Percentiles rank a stretch among this genome's conserved stretches.
phyloP scores from a whole-genome alignment of 2,888 invertebrate genomes.

The Hecatera dysodea region DNA sequence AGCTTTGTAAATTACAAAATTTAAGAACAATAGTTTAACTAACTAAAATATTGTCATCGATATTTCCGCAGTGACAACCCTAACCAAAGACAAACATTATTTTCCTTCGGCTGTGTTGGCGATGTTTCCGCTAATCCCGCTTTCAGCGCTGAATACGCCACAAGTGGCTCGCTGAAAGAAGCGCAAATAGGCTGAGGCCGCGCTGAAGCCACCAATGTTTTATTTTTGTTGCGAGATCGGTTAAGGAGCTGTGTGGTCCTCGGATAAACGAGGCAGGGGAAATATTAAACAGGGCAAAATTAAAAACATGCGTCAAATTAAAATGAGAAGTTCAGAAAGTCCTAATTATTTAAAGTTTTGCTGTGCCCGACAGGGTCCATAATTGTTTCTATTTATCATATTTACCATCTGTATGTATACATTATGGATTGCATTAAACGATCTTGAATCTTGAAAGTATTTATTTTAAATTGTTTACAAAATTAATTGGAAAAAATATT shows the following conservation, averaged over 20 bases:
- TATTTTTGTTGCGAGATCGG: conserved; percentile 30
- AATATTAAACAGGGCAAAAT: neutral
- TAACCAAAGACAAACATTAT: conserved; percentile 61
- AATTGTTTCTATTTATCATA: no score
- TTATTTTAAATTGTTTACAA: neutral
- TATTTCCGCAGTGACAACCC: conserved; percentile 28
- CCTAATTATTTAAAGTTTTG: no score
- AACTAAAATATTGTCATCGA: conserved; percentile 15
- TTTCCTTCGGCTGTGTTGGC: conserved; percentile 36
- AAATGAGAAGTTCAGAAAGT: no score
- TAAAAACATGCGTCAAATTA: no score
- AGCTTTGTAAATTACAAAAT: no score
- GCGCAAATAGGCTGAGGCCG: conserved; percentile 54
- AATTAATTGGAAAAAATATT: neutral
- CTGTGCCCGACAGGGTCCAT: no score
- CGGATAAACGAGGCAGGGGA: neutral
- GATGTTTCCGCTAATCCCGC: conserved; percentile 62
- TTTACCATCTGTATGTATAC: no score
- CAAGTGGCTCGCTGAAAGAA: conserved; percentile 60
- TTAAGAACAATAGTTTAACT: neutral
- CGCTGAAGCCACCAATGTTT: conserved; percentile 21
- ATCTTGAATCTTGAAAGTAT: no score
- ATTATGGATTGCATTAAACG: no score
- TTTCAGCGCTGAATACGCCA: conserved; percentile 56
- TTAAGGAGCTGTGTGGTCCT: neutral